Base-by-base conservation (phyloP, 2,888 invertebrate species). In the Acronicta leporina region DNA sequence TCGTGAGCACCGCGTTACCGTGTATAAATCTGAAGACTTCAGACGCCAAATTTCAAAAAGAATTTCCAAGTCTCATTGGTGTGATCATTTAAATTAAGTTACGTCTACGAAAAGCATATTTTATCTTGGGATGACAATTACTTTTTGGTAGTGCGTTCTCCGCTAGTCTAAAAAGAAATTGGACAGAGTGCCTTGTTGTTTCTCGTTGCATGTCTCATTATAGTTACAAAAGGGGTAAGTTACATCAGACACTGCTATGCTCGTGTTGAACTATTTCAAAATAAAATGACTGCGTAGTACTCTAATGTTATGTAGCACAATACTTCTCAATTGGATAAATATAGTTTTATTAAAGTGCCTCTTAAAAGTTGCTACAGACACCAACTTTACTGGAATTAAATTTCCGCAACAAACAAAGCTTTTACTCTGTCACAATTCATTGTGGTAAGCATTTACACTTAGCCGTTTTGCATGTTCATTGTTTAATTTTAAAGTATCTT, bases 371-470 rank as follows among this genome's bases (percentile, higher is more conserved):
- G 81, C 70, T 69, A 79, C 73, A 75, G 77, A 82, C 80, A 82
- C 79, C 66, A 67, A 81, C 79, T 84, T 79, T 73, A 81, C 85
- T 81, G 82, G 77, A 87, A 87, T 89, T 88, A 79, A 84, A 89
- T 89, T 87, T 88, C 81, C 80, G 70, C 80, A 83, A 86, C 84
- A 81, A 85, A 87, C 86, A 86, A 89, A 88, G 88, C 88, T 91
- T 90, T 91, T 89, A 87, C 79, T 78, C 78, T 84, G 85, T 88
- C 90, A 87, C 87, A 87, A 86, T 88, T 86, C 81, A 88, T 89
- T 87, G 85, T 77, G 81, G 84, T 67, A 78, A 86, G 85, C 81
- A 82, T 84, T 85, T 79, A 79, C 83, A 82, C 81, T 83, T 82
- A 81, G 82, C 72, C 70, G 73, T 73, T 82, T 79, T 83, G 80